Evolutionary conservation across 2,888 invertebrate species (phyloP).

Genomic region (Hirtodrosophila duncani): DNA sequence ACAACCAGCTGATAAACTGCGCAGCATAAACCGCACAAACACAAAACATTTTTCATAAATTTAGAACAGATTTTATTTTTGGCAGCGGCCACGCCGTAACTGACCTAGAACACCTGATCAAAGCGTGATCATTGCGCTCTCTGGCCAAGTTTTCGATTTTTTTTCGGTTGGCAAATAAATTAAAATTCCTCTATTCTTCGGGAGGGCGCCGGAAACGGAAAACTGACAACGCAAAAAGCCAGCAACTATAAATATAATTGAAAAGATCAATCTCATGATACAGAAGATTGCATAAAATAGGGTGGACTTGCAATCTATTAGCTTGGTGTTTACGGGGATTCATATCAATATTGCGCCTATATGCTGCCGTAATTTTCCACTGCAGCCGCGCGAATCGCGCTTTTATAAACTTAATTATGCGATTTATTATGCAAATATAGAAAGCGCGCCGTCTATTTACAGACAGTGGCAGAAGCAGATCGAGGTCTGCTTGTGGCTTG

Average conservation of each 20-base stretch:
- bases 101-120: conserved; percentile 74
- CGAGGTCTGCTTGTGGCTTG: conserved; percentile 40
- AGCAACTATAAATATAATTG: background rate
- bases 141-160: conserved; percentile 21
- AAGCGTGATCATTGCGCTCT: conserved; percentile 65
- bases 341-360: conserved; percentile 7
- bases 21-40: conserved; percentile 59
- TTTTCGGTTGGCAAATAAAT: conserved; percentile 4
- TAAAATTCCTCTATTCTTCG: too few species aligned
- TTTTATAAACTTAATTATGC: conserved; percentile 63
- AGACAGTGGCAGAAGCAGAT: conserved; percentile 20
- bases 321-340: conserved; percentile 6
- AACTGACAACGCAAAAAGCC: conserved; percentile 4
- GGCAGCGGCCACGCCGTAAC: conserved; percentile 53
- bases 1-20: conserved; percentile 51
- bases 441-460: conserved; percentile 41
- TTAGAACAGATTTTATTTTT: conserved; percentile 55
- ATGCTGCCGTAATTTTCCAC: conserved; percentile 62
- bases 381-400: conserved; percentile 27
- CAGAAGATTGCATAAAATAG: too few species aligned
- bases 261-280: too few species aligned
- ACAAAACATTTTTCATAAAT: conserved; percentile 48
- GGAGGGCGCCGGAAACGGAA: conserved; percentile 24
- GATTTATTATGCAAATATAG: conserved; percentile 64
- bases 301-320: conserved; percentile 7